These are phyloP conservation scores for Erpobdella octoculata DNA, from an alignment of 2,888 invertebrate genomes.

Conservation along the genomic window DNA sequence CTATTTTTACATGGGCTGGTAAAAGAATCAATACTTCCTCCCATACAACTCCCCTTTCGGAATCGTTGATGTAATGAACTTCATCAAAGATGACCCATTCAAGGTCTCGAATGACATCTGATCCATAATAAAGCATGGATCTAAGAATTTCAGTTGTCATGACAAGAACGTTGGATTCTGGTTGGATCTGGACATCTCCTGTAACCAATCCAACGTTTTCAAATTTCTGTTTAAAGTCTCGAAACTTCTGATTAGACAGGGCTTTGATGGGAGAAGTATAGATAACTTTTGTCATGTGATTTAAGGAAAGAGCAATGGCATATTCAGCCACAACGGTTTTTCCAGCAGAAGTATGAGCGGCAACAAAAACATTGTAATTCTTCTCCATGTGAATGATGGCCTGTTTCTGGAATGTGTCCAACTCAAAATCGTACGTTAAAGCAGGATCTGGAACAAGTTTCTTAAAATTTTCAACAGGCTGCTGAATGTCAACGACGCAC, in stretches of 20 bases:
- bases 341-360: constrained; percentile 92
- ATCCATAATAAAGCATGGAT: constrained; percentile 87
- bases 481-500: constrained; percentile 71
- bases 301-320: constrained; percentile 87
- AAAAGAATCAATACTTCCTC: constrained; percentile 93
- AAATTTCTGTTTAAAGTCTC: constrained; percentile 87
- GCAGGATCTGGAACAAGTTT: constrained; percentile 76
- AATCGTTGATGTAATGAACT: constrained; percentile 96
- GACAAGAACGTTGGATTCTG: constrained; percentile 84
- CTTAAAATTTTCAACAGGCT: constrained; percentile 72
- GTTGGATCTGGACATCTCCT: constrained; percentile 82
- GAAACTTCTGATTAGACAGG: constrained; percentile 93
- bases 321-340: constrained; percentile 99
- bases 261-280: constrained; percentile 99
- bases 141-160: constrained; percentile 97
- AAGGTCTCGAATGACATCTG: constrained; percentile 85
- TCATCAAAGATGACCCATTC: constrained; percentile 99
- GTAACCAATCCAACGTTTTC: constrained; percentile 51
- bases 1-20: constrained; percentile 86
- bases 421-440: constrained; percentile 64
- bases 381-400: constrained; percentile 88
- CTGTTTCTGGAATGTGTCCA: constrained; percentile 94
- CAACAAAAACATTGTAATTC: constrained; percentile 90
- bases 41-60: constrained; percentile 95
- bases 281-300: constrained; percentile 70